phyloP scores from a whole-genome alignment of 2,113 vertebrate species.

The Psittacus erithacus region DNA sequence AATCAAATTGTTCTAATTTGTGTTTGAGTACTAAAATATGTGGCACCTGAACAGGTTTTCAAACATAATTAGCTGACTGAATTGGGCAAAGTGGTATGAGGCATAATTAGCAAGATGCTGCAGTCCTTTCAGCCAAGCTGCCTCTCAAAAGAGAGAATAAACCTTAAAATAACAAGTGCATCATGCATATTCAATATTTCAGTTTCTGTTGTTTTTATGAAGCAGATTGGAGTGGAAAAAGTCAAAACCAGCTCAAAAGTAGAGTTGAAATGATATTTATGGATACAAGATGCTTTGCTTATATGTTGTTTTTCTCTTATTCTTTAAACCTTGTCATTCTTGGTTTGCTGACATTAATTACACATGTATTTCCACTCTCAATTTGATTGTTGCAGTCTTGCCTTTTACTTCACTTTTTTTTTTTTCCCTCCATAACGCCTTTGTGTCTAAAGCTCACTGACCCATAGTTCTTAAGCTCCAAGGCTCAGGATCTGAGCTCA shows the following conservation, averaged over 20 bases:
- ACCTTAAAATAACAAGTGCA: constrained; percentile 46
- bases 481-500: neutral
- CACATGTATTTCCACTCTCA: neutral
- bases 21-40: constrained; percentile 10
- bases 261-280: neutral
- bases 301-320: neutral
- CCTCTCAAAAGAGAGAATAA: constrained; percentile 44
- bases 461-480: neutral
- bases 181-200: constrained; percentile 62
- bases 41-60: constrained; percentile 45
- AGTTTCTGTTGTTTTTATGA: constrained; percentile 63
- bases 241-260: neutral
- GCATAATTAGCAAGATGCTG: constrained; percentile 62
- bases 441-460: neutral
- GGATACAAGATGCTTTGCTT: neutral
- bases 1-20: constrained; percentile 20
- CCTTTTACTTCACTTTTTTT: neutral
- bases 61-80: constrained; percentile 56
- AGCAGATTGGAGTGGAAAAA: constrained; percentile 57
- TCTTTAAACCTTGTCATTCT: neutral
- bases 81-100: constrained; percentile 55
- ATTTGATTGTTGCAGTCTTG: neutral
- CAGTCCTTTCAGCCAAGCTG: constrained; percentile 35
- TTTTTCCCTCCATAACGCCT: neutral
- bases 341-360: constrained; percentile 6